Evolutionary conservation across 2,113 vertebrate species (phyloP).

Genomic region (Lasiurus borealis): DNA sequence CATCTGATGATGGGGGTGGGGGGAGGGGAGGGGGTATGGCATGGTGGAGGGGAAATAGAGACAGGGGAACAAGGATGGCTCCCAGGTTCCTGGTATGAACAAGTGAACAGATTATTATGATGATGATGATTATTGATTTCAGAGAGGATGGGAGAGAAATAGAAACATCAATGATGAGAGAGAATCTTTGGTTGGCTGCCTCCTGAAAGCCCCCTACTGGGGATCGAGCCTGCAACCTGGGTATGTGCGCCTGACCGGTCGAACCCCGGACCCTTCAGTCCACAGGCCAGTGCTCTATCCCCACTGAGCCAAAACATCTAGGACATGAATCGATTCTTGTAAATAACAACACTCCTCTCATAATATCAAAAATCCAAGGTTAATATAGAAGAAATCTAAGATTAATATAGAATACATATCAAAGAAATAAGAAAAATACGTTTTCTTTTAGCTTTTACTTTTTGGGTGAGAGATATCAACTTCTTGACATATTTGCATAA

Average conservation of each 20-base stretch:
- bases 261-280: too few species aligned
- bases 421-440: background rate
- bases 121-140: too few species aligned
- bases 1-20: background rate
- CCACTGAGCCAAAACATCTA: too few species aligned
- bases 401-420: background rate
- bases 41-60: background rate
- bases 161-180: too few species aligned
- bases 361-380: background rate
- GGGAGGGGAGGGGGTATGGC: background rate
- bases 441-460: constrained; percentile 26
- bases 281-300: too few species aligned
- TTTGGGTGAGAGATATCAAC: constrained; percentile 37
- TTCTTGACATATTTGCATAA: constrained; percentile 34
- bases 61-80: background rate
- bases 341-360: background rate
- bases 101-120: background rate
- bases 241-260: too few species aligned
- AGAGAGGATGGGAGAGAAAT: too few species aligned
- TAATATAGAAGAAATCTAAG: background rate
- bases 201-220: too few species aligned
- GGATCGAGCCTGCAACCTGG: too few species aligned
- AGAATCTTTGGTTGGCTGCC: too few species aligned
- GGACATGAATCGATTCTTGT: background rate
- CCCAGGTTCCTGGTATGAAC: background rate